phyloP scores from a whole-genome alignment of 2,888 invertebrate species.

The Elysia crispata region DNA sequence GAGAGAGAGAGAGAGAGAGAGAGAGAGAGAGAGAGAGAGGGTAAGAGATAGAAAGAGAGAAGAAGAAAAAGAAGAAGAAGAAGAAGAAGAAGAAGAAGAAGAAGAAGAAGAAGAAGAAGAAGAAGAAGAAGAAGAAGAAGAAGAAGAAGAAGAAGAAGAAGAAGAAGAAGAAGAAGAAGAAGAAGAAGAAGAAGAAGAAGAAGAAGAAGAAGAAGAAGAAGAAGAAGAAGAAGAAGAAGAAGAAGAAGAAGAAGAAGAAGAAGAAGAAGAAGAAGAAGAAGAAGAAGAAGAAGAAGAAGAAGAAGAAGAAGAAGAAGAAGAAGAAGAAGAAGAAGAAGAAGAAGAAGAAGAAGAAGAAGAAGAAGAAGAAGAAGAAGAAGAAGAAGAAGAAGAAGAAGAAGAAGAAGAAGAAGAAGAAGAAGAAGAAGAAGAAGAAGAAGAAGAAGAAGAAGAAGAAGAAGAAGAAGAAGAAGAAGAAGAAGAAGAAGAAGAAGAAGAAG shows the following conservation, averaged over 20 bases:
- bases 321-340: neutral
- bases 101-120: constrained; percentile 53
- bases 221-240: neutral
- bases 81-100: too few species aligned
- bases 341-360: neutral
- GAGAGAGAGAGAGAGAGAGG: too few species aligned
- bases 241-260: neutral
- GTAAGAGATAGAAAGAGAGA: too few species aligned
- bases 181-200: neutral
- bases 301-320: neutral
- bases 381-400: too few species aligned
- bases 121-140: constrained; percentile 50
- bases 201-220: neutral
- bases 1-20: too few species aligned
- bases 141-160: constrained; percentile 51
- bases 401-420: too few species aligned
- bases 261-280: neutral
- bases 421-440: too few species aligned
- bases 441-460: too few species aligned
- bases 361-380: constrained; percentile 19
- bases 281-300: neutral
- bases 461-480: too few species aligned
- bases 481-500: too few species aligned
- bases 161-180: constrained; percentile 55
- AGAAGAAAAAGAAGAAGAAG: too few species aligned